A percentile compares a stretch with the other conserved stretches of the same genome.
Conservation (phyloP, 2,113 vertebrate species). For the Rutilus rutilus region DNA sequence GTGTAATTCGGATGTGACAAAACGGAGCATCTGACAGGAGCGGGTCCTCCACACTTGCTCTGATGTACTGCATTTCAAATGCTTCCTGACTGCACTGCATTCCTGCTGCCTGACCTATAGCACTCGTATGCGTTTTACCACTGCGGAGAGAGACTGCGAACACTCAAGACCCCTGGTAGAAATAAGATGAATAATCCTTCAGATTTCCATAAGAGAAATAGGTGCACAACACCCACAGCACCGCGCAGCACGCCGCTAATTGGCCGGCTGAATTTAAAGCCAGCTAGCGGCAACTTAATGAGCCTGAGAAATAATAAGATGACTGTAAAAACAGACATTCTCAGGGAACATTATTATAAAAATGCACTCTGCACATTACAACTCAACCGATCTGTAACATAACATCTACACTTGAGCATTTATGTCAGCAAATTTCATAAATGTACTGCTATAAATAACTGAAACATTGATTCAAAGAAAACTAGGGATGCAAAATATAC, state of each 20-base stretch:
- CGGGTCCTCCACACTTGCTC: slow-evolving; percentile 59
- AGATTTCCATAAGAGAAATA: slow-evolving; percentile 74
- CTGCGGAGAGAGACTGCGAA: slow-evolving; percentile 57
- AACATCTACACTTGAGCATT: background rate
- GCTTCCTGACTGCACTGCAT: slow-evolving; percentile 65
- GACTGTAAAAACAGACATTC: slow-evolving; percentile 61
- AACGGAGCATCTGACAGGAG: slow-evolving; percentile 68
- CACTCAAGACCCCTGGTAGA: slow-evolving; percentile 74
- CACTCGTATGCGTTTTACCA: slow-evolving; percentile 70
- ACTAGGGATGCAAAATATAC: background rate
- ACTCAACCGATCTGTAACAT: slow-evolving; percentile 12
- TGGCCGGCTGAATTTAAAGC: slow-evolving; percentile 75
- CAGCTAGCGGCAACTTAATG: slow-evolving; percentile 77
- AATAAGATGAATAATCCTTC: slow-evolving; percentile 78
- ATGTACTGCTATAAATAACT: background rate
- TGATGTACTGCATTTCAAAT: slow-evolving; percentile 72
- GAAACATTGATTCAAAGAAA: background rate
- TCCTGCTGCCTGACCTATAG: slow-evolving; percentile 56
- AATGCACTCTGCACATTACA: slow-evolving; percentile 1
- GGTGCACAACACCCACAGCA: slow-evolving; percentile 71
- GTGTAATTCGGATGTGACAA: slow-evolving; percentile 58
- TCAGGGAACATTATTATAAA: slow-evolving; percentile 50
- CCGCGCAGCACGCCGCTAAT: slow-evolving; percentile 78
- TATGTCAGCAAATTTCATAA: background rate
- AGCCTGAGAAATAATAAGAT: slow-evolving; percentile 70